These are phyloP conservation scores for Sus scrofa DNA, from an alignment of 2,113 vertebrate species.

Conservation along the genomic window T2T-Sscrofa CM000827.6:86648501-86649000, in stretches of 20 bases:
- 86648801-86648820: not conserved
- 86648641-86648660: conserved; percentile 50
- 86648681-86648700: not conserved
- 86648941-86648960: not conserved
- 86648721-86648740: not conserved
- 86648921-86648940: not conserved
- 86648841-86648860: conserved; percentile 15
- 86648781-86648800: not conserved
- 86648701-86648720: not conserved
- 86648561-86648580: not conserved
- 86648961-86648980: not conserved
- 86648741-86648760: not conserved
- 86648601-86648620: not conserved
- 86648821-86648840: not conserved
- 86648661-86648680: not conserved
- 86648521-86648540: not conserved
- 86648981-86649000: conserved; percentile 50
- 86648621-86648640: conserved; percentile 68
- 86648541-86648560: not conserved
- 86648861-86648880: not conserved
- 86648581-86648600: not conserved
- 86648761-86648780: not conserved
- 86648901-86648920: too few species aligned
- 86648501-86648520: not conserved
- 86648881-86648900: not conserved